Conservation (phyloP, 2,113 vertebrate genomes). For the Stigmatopora nigra region DNA sequence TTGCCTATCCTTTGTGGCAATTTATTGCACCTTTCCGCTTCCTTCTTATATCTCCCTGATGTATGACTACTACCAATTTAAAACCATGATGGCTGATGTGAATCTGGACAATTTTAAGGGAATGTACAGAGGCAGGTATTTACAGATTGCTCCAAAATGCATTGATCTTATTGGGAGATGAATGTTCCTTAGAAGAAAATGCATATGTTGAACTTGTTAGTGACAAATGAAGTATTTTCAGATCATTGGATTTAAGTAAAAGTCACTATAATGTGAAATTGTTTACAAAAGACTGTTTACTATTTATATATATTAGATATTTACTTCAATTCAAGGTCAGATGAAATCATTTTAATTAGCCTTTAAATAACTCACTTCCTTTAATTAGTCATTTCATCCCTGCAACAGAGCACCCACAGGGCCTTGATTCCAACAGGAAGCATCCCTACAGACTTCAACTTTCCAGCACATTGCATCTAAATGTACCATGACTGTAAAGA, state of each 20-base stretch:
- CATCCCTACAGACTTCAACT: constrained; percentile 7
- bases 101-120: background rate
- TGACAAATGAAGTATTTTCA: no score
- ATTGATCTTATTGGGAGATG: no score
- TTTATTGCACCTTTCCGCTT: background rate
- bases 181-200: no score
- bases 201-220: no score
- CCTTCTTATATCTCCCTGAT: background rate
- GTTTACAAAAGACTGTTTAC: background rate
- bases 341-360: background rate
- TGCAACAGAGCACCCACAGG: constrained; percentile 2
- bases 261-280: background rate
- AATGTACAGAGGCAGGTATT: no score
- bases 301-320: background rate
- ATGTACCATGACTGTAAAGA: constrained; percentile 11
- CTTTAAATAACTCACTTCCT: constrained; percentile 6
- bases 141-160: no score
- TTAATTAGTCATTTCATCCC: constrained; percentile 1
- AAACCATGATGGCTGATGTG: background rate
- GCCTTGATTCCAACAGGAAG: constrained; percentile 9
- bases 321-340: background rate
- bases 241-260: background rate
- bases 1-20: background rate
- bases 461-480: constrained; percentile 3
- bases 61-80: background rate